Base-by-base conservation (phyloP, 2,797 vertebrate genomes). In the Chloroceryle inda region DNA sequence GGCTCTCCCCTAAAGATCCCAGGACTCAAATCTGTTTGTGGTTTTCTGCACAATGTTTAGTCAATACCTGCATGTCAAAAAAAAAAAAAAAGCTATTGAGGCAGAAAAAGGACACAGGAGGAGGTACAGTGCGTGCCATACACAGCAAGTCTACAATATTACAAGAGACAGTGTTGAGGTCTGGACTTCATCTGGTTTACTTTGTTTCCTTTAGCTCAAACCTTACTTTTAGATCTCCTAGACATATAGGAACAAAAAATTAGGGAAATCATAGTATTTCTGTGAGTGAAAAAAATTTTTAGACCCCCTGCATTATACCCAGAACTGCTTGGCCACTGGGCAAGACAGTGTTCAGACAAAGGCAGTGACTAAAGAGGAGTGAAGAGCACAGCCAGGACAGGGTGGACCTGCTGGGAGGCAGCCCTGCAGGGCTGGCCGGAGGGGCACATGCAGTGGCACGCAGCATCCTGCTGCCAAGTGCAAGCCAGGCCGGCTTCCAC, bases 391-490 rank as follows among this genome's bases (percentile, higher is more conserved):
- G 64, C 52, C 67, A 33, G 68, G 52, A 29, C 3, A 26, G 38
- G 1, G 1, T 0, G 3, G 59, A 16, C 11, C 33, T 22, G 52
- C 27, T 10, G 33, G 40, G 19, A 49, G 18, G 21, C 52, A 74
- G 23, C 44, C 16, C 42, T 19, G 31, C 10, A 21, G 69, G 29
- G 17, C 24, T 22, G 44, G 45, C n/a, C 1, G 0, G 11, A 17
- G 66, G 33, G 61, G 10, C 5, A 4, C 47, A 26, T 3, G 31
- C 24, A 27, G 74, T 12, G 0, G 19, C 7, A 4, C 53, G 18
- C 38, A 40, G 50, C 63, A 22, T 62, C 37, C 74, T 0, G 5
- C 78, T 80, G 89, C 78, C 84, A 92, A 85, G 56, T 13, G 56
- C 50, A 1, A 35, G 5, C 29, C 0, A 0, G n/a, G 67, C 47